Evolutionary conservation across 1,140 invertebrate genomes (phyloP), one percentile per base, ranked within the genome.

Genomic region (Solenopsis fugax): DNA sequence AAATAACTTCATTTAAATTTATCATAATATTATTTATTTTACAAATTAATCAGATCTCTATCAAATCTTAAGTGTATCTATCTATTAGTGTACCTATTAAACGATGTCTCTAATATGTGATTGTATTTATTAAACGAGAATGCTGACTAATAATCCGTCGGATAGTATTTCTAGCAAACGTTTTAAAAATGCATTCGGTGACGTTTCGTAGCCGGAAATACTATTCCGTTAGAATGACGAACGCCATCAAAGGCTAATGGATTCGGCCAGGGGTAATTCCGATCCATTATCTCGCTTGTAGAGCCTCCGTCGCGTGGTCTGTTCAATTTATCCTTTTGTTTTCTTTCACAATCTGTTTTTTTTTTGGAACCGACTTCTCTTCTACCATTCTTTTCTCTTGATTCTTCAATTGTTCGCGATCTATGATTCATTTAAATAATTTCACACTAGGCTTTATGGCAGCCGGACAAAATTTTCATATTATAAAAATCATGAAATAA

Each of bases 181-280:
- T 65, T 85, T 85, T 76, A n/a, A 56, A 75, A 87, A 67, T 29
- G 41, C 52, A 34, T 73, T 67, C 18, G 13, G 34, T 73, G 45
- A 54, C 58, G 48, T 54, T 56, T 86, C 73, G 34, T 72, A 56
- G 58, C 7, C 85, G 71, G 76, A 85, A 89, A 88, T 85, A 77
- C 73, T 75, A 89, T 78, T 84, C 54, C 52, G 12, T n/a, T 48
- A 62, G 52, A 73, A 77, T 84, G 80, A 87, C 73, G 45, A 73
- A 64, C 48, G 81, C 80, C 75, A 88, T 88, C 80, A 78, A 80
- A 89, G 62, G 73, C 73, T 89, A 89, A 88, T 89, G 87, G 65
- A 89, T 88, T 89, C 73, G 67, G 71, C 41, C 80, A 41, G n/a
- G 41, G 81, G 24, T 89, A 85, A 89, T 89, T 88, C 56, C 62